These are phyloP conservation scores for Heliothis subflexa DNA, from an alignment of 1,140 invertebrate genomes.

Conservation along the genomic window DNA sequence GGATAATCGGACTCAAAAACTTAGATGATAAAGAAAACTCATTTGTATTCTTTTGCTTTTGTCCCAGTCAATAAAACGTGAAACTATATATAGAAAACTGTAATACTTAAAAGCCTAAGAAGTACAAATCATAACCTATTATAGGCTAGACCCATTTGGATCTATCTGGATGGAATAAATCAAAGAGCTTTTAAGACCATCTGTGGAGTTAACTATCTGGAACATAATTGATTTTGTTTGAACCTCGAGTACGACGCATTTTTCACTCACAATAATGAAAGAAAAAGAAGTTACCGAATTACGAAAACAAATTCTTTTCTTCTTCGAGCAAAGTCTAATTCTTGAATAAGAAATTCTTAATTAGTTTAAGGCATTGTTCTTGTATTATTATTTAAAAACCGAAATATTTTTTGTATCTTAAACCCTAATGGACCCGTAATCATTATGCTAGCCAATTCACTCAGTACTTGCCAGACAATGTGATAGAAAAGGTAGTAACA, in stretches of 20 bases:
- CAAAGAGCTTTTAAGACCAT: conserved; percentile 4
- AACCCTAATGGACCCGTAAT: too few relatives aligned
- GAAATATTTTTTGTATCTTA: too few relatives aligned
- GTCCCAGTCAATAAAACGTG: too few relatives aligned
- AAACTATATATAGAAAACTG: too few relatives aligned
- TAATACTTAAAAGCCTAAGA: not conserved
- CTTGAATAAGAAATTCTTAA: not conserved
- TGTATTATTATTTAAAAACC: too few relatives aligned
- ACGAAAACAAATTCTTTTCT: not conserved
- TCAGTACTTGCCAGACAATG: too few relatives aligned
- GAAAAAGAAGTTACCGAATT: not conserved
- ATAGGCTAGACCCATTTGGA: conserved; percentile 19
- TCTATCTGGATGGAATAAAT: conserved; percentile 30
- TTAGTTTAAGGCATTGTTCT: too few relatives aligned
- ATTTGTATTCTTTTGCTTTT: not conserved
- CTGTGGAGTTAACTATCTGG: conserved; percentile 21
- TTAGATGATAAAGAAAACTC: not conserved
- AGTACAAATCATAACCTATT: conserved; percentile 15
- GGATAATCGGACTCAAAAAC: too few relatives aligned
- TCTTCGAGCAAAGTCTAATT: not conserved
- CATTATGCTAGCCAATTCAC: too few relatives aligned
- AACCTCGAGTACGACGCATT: conserved; percentile 22
- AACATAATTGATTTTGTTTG: conserved; percentile 29
- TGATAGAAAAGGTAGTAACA: too few relatives aligned
- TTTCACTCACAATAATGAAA: not conserved